A percentile compares a stretch with the other conserved stretches of the same genome.
Evolutionary conservation across 1,140 invertebrate species (phyloP).

Genomic region (Eurosta solidaginis): DNA sequence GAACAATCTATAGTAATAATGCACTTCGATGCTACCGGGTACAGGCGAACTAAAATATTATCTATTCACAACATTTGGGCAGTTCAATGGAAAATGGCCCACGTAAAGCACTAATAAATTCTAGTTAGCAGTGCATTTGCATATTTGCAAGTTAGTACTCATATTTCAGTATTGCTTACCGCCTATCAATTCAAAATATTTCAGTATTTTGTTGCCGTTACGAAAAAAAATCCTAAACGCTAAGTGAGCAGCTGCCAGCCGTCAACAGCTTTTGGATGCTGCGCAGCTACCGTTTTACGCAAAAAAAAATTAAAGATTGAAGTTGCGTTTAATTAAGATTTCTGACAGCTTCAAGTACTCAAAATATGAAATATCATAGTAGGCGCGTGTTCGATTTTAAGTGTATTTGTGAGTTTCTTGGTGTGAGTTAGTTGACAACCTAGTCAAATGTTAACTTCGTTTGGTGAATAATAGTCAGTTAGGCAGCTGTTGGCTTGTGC

Average conservation of each 20-base stretch:
- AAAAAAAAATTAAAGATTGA: neutral
- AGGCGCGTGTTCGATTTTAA: neutral
- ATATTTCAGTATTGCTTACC: neutral
- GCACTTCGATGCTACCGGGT: too few species aligned
- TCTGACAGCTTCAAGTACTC: constrained; percentile 4
- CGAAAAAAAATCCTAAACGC: neutral
- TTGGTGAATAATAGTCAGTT: neutral
- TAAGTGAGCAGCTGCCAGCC: neutral
- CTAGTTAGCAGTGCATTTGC: neutral
- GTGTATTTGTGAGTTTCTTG: neutral
- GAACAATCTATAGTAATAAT: too few species aligned
- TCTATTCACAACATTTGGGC: too few species aligned
- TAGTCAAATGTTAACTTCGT: neutral
- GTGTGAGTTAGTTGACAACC: neutral
- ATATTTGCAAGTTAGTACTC: neutral
- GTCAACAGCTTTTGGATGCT: neutral
- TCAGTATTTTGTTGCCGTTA: neutral
- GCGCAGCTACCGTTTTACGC: constrained; percentile 18
- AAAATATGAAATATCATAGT: neutral
- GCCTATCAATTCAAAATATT: neutral
- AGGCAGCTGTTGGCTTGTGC: neutral
- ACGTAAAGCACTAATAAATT: too few species aligned
- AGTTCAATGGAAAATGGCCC: neutral
- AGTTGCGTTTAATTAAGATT: neutral
- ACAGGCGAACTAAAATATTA: too few species aligned